Evolutionary conservation across 2,888 invertebrate species (phyloP), one percentile per base, ranked within the genome.

Genomic region (Tuta absoluta): DNA sequence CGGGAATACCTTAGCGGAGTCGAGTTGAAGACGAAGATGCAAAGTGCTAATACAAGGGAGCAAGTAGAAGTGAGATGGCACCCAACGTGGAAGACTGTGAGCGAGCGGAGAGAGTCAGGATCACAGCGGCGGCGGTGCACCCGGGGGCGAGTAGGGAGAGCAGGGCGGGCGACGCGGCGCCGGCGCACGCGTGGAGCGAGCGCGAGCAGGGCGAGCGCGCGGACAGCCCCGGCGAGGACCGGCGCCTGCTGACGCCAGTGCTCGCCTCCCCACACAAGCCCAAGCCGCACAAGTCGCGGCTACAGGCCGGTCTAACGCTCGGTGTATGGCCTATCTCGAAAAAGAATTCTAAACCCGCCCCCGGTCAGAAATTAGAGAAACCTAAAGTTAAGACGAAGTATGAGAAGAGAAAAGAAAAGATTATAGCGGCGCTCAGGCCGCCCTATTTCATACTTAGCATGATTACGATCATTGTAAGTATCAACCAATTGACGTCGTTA

Each of bases 381-480:
- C 49, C 59, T 19, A 12, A 23, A 1, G 23, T 21, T 17, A 86
- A 88, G 67, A 80, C 81, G 10, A 85, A 81, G 63, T 84, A 82
- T 64, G 85, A 87, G 69, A 86, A 82, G 67, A 75, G 84, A 56
- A 87, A 79, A 68, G 85, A 86, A 66, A 86, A 85, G 66, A 66
- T 89, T 4, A 68, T 86, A 48, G 80, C 81, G n/a, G 72, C 81
- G 48, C 68, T 90, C 49, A 82, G 76, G 65, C 89, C 89, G 2
- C 91, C 91, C 0, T 89, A 87, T 72, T 89, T 90, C 70, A 86
- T 88, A 41, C 72, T 88, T n/a, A 79, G 82, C 63, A 82, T 89
- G 81, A 85, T 89, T 12, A 71, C 84, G 48, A 63, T 86, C n/a
- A 84, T 86, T 59, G 90, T 90, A 72, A 89, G 90, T 88, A 12